phyloP scores from a whole-genome alignment of 2,888 invertebrate species.

The Malthinus flaveolus region DNA sequence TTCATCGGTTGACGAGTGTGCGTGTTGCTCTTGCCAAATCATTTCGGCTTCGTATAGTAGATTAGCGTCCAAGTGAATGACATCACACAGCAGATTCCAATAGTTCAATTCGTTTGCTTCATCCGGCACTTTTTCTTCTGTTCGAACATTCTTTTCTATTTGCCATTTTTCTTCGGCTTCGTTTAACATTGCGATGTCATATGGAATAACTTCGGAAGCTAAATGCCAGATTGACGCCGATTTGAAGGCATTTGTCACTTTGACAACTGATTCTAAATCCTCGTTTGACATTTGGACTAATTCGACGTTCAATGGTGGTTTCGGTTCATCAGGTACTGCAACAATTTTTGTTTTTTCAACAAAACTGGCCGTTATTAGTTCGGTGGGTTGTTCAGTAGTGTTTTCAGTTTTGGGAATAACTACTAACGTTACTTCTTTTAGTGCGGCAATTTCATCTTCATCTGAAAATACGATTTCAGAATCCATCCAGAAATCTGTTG shows the following conservation, averaged over 20 bases:
- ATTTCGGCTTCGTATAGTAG: conserved; percentile 16
- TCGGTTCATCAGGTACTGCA: not conserved
- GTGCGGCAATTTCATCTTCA: not conserved
- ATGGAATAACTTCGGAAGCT: conserved; percentile 13
- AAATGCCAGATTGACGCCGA: not conserved
- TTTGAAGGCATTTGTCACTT: not conserved
- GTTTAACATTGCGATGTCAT: conserved; percentile 10
- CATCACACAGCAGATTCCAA: not conserved
- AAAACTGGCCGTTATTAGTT: not conserved
- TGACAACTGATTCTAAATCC: not conserved
- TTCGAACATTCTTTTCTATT: not conserved
- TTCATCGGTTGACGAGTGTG: not conserved
- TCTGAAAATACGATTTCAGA: conserved; percentile 17
- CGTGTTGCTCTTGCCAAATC: conserved; percentile 15
- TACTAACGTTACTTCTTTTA: not conserved
- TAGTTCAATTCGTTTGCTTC: too few species aligned
- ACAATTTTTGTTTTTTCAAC: too few species aligned
- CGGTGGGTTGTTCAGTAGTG: too few species aligned
- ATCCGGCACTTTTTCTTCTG: not conserved
- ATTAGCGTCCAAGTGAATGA: too few species aligned
- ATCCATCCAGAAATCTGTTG: conserved; percentile 19
- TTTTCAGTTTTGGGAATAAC: not conserved
- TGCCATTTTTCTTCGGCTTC: conserved; percentile 17
- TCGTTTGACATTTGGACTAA: not conserved
- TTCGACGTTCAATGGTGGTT: not conserved